phyloP scores from a whole-genome alignment of 1,140 invertebrate genomes.

The Tribolium castaneum region DNA sequence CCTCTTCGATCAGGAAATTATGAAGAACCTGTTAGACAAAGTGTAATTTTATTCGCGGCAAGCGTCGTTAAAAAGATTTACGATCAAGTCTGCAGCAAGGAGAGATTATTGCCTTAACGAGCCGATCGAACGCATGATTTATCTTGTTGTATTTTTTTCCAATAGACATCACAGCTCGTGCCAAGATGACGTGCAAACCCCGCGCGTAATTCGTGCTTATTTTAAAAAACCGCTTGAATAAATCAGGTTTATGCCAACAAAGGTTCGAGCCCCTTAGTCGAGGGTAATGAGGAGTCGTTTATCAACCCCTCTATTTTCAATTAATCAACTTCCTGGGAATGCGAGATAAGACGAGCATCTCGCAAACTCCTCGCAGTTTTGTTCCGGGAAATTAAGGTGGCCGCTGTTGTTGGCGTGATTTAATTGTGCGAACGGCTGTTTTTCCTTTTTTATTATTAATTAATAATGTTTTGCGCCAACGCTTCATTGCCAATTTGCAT shows the following conservation, averaged over 20 bases:
- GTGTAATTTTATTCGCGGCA: slow-evolving; percentile 22
- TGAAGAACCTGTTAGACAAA: slow-evolving; percentile 27
- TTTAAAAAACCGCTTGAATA: slow-evolving; percentile 13
- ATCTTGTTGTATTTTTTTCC: slow-evolving; percentile 9
- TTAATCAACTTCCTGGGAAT: slow-evolving; percentile 35
- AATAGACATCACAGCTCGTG: not conserved
- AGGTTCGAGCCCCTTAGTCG: slow-evolving; percentile 25
- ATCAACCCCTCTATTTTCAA: slow-evolving; percentile 35
- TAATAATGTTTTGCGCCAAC: slow-evolving; percentile 22
- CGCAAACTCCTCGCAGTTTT: slow-evolving; percentile 1
- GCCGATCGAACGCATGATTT: slow-evolving; percentile 24
- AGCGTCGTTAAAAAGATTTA: slow-evolving; percentile 30
- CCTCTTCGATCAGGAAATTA: not conserved
- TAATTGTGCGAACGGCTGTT: slow-evolving; percentile 2
- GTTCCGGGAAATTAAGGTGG: slow-evolving; percentile 27
- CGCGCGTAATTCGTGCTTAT: slow-evolving; percentile 1
- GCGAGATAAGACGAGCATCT: slow-evolving; percentile 31
- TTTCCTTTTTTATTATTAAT: slow-evolving; percentile 23
- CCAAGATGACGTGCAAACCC: not conserved
- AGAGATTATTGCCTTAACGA: slow-evolving; percentile 32
- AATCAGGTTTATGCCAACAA: slow-evolving; percentile 31
- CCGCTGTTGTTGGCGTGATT: slow-evolving; percentile 24
- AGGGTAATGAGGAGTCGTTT: slow-evolving; percentile 34
- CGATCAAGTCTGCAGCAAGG: slow-evolving; percentile 10
- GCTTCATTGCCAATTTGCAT: not conserved